These are phyloP conservation scores for Euspilapteryx auroguttella DNA, from an alignment of 2,888 invertebrate species.

Conservation along the genomic window DNA sequence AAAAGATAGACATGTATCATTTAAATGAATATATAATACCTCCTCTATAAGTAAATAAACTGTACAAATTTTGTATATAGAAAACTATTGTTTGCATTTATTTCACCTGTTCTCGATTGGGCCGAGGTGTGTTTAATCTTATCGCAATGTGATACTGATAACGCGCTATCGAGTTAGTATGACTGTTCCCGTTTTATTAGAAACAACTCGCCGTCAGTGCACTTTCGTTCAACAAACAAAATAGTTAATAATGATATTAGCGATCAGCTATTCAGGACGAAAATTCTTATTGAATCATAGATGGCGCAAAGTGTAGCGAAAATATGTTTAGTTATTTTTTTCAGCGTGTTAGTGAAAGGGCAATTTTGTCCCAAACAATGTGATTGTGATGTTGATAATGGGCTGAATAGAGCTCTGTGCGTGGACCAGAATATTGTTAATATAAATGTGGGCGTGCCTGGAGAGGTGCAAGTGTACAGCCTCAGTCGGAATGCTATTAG, in stretches of 20 bases:
- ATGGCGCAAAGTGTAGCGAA: constrained; percentile 26
- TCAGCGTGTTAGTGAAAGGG: constrained; percentile 12
- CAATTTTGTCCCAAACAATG: constrained; percentile 56
- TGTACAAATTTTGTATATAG: too few species aligned
- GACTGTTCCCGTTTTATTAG: constrained; percentile 18
- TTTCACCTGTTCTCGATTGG: too few species aligned
- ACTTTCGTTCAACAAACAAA: constrained; percentile 11
- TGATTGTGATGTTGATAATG: constrained; percentile 52
- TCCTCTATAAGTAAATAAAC: too few species aligned
- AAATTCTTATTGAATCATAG: too few species aligned
- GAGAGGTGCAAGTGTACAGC: constrained; percentile 61
- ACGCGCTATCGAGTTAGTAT: constrained; percentile 25
- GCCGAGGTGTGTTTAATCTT: too few species aligned
- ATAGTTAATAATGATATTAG: too few species aligned
- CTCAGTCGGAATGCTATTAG: constrained; percentile 65
- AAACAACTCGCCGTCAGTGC: constrained; percentile 18
- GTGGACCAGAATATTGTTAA: constrained; percentile 61
- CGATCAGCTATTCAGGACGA: too few species aligned
- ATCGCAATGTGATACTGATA: constrained; percentile 22
- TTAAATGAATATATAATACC: too few species aligned
- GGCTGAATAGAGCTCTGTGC: constrained; percentile 50
- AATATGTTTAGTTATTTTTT: too few species aligned
- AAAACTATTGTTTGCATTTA: too few species aligned
- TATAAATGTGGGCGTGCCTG: constrained; percentile 62
- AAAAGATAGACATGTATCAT: too few species aligned